A percentile compares a stretch with the other conserved stretches of the same genome.
Conservation (phyloP, 2,113 vertebrate genomes). For the Pseudonaja textilis region DNA sequence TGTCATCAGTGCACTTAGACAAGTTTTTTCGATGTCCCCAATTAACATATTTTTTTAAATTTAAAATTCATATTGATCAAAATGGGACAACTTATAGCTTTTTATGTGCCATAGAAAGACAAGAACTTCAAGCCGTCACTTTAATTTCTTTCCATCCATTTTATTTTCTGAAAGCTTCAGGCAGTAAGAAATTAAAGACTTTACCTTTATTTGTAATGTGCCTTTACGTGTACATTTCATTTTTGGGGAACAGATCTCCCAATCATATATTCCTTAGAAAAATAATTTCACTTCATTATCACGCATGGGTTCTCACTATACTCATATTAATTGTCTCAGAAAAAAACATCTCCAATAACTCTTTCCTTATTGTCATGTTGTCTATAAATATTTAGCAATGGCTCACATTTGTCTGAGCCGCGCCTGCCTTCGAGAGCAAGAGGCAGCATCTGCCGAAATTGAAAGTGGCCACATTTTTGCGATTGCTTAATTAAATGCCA, state of each 20-base stretch:
- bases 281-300: slow-evolving; percentile 56
- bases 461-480: slow-evolving; percentile 86
- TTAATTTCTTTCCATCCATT: neutral
- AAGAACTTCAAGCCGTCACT: neutral
- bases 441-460: slow-evolving; percentile 86
- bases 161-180: neutral
- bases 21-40: neutral
- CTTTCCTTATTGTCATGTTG: slow-evolving; percentile 71
- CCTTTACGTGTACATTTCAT: neutral
- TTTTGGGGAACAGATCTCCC: slow-evolving; percentile 32
- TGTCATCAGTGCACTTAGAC: neutral
- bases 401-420: slow-evolving; percentile 67
- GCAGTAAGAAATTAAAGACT: neutral
- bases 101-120: neutral
- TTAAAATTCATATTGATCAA: neutral
- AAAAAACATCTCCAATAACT: slow-evolving; percentile 69
- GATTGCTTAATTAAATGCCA: slow-evolving; percentile 97
- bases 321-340: slow-evolving; percentile 63
- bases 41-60: neutral
- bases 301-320: slow-evolving; percentile 51
- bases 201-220: neutral
- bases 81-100: neutral
- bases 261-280: slow-evolving; percentile 51
- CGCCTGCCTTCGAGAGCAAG: slow-evolving; percentile 72
- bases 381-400: slow-evolving; percentile 79